A percentile compares a stretch with the other conserved stretches of the same genome.
Conservation (phyloP, 2,888 invertebrate genomes). For the Drosophila conformis region DNA sequence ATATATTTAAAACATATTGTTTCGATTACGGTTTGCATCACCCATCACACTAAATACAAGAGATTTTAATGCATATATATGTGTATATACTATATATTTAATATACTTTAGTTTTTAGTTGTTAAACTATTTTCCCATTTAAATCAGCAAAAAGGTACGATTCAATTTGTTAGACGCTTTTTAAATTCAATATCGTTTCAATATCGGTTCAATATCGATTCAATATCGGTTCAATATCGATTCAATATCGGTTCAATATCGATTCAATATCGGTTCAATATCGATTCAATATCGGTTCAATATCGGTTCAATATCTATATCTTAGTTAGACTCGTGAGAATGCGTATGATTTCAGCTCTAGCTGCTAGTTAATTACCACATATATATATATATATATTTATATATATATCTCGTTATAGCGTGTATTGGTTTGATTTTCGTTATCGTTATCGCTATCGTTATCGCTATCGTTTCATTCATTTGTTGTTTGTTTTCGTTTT, state of each 20-base stretch:
- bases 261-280: too few species aligned
- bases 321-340: slow-evolving; percentile 49
- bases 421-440: slow-evolving; percentile 33
- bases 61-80: slow-evolving; percentile 38
- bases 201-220: background rate
- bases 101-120: slow-evolving; percentile 6
- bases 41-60: slow-evolving; percentile 51
- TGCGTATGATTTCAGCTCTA: slow-evolving; percentile 60
- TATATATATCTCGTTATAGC: slow-evolving; percentile 55
- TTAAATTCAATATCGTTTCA: slow-evolving; percentile 32
- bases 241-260: slow-evolving; percentile 1
- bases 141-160: slow-evolving; percentile 79
- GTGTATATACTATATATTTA: slow-evolving; percentile 16
- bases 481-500: slow-evolving; percentile 24
- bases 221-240: background rate
- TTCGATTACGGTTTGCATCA: slow-evolving; percentile 69
- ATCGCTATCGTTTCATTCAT: too few species aligned
- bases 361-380: slow-evolving; percentile 55
- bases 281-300: slow-evolving; percentile 2
- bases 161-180: slow-evolving; percentile 65
- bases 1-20: slow-evolving; percentile 64
- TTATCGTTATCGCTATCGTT: slow-evolving; percentile 3
- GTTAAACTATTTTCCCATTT: slow-evolving; percentile 28
- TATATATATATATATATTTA: slow-evolving; percentile 29
- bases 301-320: slow-evolving; percentile 33